Evolutionary conservation across 2,888 invertebrate genomes (phyloP), one percentile per base, ranked within the genome.

Genomic region (Hydroisotoma schaefferi): DNA sequence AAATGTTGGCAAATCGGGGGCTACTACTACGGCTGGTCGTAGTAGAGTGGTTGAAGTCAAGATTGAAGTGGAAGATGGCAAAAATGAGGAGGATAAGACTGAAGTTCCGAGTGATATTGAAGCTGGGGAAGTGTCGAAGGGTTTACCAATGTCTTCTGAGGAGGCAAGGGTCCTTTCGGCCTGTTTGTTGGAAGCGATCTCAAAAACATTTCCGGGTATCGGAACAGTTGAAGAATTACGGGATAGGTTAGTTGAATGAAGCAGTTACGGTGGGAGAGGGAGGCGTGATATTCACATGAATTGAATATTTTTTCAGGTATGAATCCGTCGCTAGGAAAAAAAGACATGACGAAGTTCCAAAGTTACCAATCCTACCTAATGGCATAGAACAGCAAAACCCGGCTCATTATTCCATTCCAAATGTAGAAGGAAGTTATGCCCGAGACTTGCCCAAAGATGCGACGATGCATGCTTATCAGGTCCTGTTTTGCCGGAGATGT

Each of bases 401-500:
- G 8, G 25, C 48, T 8, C 56, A 53, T 1, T 65, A 65, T 33
- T 54, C 57, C 12, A 65, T 68, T 37, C 68, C 65, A 22, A 68
- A 68, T 55, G 55, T 68, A 26, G 68, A 68, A 48, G 68, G 68
- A 38, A 43, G 56, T 10, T 55, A 22, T 47, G 64, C 68, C 37
- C 63, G 57, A 38, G 61, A 62, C 33, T 47, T 63, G 40, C 61
- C 68, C 10, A 61, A 59, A 28, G 59, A 64, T 18, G 55, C 57
- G 1, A 60, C 65, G 22, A 65, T 68, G 60, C 62, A 65, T 40
- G 64, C 65, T 26, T 68, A 62, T 44, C 60, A 56, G 8, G 52
- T 57, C 27, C 47, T 68, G 5, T 68, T 68, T 53, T 68, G 68
- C 43, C 49, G 65, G 18, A 54, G 65, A 10, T 68, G 68, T 26